Evolutionary conservation across 2,113 vertebrate genomes (phyloP).

Genomic region (Eurystomus gularis): DNA sequence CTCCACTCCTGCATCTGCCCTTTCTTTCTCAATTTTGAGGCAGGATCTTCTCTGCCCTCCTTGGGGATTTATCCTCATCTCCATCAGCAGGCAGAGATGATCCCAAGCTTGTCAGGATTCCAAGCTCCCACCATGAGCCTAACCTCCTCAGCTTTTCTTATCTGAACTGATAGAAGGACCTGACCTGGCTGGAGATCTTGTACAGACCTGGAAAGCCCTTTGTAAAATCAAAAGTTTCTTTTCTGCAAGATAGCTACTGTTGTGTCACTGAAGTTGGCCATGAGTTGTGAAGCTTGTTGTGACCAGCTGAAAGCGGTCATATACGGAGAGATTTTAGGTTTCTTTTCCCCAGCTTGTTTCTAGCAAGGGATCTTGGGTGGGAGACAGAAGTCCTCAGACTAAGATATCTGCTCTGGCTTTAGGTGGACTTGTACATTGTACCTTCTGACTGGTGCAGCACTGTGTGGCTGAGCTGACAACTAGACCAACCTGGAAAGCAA

Average conservation of each 20-base stretch:
- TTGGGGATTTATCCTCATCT: neutral
- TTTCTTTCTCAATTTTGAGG: neutral
- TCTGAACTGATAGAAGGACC: neutral
- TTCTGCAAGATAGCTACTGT: neutral
- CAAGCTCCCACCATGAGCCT: neutral
- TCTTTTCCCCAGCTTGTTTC: neutral
- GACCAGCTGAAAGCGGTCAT: neutral
- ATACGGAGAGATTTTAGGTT: neutral
- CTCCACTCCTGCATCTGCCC: neutral
- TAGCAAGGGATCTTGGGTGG: neutral
- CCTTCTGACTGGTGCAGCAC: neutral
- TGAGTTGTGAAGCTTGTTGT: neutral
- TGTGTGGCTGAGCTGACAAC: neutral
- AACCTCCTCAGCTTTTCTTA: neutral
- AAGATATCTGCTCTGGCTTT: neutral
- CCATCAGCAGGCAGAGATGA: neutral
- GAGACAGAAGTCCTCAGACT: neutral
- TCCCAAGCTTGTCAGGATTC: neutral
- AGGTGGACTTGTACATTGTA: neutral
- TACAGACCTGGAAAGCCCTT: neutral
- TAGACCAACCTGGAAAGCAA: neutral
- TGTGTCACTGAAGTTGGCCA: neutral
- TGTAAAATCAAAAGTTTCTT: neutral
- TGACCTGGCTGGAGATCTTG: neutral
- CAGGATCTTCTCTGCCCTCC: neutral